phyloP scores from a whole-genome alignment of 1,140 invertebrate genomes.

The Orchesella cincta region DNA sequence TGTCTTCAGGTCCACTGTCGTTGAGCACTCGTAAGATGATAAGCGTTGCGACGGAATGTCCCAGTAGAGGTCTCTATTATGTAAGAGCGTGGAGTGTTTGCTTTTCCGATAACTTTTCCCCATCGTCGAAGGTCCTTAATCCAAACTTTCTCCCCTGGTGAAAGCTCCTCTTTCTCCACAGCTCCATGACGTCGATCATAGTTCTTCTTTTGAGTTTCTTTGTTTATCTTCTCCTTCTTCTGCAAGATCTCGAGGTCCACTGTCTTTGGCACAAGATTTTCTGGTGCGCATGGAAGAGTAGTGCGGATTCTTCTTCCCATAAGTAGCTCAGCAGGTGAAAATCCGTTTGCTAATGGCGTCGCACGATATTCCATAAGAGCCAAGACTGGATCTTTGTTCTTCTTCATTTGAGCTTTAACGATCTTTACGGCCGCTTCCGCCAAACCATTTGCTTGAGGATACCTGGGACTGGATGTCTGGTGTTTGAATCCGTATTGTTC shows the following conservation, averaged over 20 bases:
- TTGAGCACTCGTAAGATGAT: background rate
- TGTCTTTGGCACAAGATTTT: background rate
- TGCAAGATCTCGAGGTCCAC: background rate
- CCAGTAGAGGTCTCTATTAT: constrained; percentile 31
- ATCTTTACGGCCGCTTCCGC: constrained; percentile 36
- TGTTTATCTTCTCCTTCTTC: constrained; percentile 31
- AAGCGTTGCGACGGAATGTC: background rate
- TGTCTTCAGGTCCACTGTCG: too few relatives aligned
- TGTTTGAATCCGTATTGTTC: constrained; percentile 48
- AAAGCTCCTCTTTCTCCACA: background rate
- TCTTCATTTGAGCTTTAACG: constrained; percentile 39
- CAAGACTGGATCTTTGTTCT: constrained; percentile 51
- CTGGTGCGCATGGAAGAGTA: background rate
- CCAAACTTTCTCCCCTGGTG: constrained; percentile 44
- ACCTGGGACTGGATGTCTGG: constrained; percentile 31
- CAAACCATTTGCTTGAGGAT: constrained; percentile 39
- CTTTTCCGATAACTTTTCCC: constrained; percentile 32
- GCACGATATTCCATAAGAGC: constrained; percentile 39
- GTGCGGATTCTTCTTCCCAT: background rate
- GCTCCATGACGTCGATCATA: constrained; percentile 42
- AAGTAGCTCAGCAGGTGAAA: constrained; percentile 29
- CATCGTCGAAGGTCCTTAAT: constrained; percentile 43
- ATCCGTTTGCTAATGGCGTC: constrained; percentile 32
- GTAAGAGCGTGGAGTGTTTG: constrained; percentile 39
- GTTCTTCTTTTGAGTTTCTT: constrained; percentile 6